Evolutionary conservation across 1,140 invertebrate genomes (phyloP).

Genomic region (Drosophila aff.): DNA sequence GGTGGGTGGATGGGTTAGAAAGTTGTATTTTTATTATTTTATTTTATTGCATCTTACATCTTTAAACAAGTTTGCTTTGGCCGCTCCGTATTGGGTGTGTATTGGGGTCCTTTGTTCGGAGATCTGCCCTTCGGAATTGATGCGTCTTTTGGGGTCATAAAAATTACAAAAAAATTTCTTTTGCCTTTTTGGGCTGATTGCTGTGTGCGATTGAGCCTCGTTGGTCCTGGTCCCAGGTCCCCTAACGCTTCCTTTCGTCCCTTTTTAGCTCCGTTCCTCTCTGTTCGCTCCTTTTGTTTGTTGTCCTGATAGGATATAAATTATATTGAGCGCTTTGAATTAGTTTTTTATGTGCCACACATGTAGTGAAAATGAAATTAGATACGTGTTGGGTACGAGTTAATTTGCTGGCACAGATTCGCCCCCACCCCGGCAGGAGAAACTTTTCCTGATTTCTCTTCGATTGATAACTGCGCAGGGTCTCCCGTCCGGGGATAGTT

Average conservation of each 20-base stretch:
- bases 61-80: constrained; percentile 76
- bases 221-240: constrained; percentile 37
- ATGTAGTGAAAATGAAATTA: constrained; percentile 79
- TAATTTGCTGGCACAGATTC: constrained; percentile 68
- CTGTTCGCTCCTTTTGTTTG: constrained; percentile 30
- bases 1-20: constrained; percentile 36
- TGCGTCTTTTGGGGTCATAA: constrained; percentile 83
- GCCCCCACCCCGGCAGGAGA: not conserved
- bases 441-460: constrained; percentile 44
- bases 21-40: constrained; percentile 82
- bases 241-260: constrained; percentile 41
- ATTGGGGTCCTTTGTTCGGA: constrained; percentile 41
- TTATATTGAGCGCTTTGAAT: constrained; percentile 81
- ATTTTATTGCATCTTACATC: constrained; percentile 81
- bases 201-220: constrained; percentile 64
- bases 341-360: constrained; percentile 77
- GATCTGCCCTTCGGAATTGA: constrained; percentile 69
- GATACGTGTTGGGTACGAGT: constrained; percentile 73
- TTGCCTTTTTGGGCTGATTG: constrained; percentile 76
- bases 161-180: constrained; percentile 76
- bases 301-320: constrained; percentile 77
- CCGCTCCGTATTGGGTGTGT: constrained; percentile 46
- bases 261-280: constrained; percentile 5
- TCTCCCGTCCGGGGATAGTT: constrained; percentile 35
- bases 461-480: constrained; percentile 41